Base-by-base conservation (phyloP, 2,113 vertebrate species). In the Saguinus imperator region DNA sequence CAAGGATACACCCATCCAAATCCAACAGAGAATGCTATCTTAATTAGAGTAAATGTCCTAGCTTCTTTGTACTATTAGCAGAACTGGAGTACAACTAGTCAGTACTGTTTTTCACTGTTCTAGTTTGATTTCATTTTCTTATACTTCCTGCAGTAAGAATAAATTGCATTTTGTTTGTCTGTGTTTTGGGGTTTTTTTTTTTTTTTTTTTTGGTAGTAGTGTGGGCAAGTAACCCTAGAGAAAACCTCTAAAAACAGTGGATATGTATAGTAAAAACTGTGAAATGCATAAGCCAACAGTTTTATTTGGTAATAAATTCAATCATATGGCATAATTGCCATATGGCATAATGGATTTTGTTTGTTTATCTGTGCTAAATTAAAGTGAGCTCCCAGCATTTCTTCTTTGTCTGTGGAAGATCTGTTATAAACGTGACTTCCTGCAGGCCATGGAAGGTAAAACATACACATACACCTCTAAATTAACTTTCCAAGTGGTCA, bases 251-350 rank as follows among this genome's bases (percentile, higher is more conserved):
- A 97, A 98, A 96, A 97, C 40, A 94, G 73, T 97, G 55, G n/a
- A 94, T 97, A 57, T 86, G 52, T 97, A 97, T 91, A 95, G 89
- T 86, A 94, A 96, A 98, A 98, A 98, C 98, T 97, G 98, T 97
- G 98, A 98, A 97, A 98, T 98, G 94, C 66, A 96, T 97, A 97
- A 98, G 92, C 96, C 98, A 98, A 98, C 94, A 97, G 96, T 98
- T 98, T 97, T 98, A 98, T 98, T 98, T 97, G 87, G 94, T 98
- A 98, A 98, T 98, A 98, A 98, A 98, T 98, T 97, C 61, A 97
- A 92, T 97, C 70, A 37, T 97, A 98, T 98, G 97, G 96, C 48
- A 95, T 97, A 98, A 98, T 97, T 98, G 91, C 98, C 98, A 98
- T 98, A 98, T 98, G 98, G 96, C 68, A 97, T 61, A 75, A 55